Base-by-base conservation (phyloP, 2,113 vertebrate species). In the Progne subis region DNA sequence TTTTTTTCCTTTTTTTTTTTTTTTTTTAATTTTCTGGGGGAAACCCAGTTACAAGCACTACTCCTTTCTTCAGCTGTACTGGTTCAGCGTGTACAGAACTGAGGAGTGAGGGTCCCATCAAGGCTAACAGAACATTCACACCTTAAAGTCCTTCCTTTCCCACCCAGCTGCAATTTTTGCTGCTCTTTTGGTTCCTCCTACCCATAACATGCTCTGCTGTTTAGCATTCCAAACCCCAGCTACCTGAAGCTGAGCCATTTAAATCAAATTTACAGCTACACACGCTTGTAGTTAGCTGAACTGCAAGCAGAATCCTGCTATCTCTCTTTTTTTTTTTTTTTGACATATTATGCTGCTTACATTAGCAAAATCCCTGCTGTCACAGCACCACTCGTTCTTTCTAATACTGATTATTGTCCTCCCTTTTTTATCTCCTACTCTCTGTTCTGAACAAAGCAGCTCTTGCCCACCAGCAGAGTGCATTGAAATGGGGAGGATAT, bases 241-340 rank as follows among this genome's bases (percentile, higher is more conserved):
- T 32, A 71, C 37, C 75, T 84, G 60, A 81, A 59, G 83, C 69
- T 50, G 68, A 86, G 91, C 68, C 77, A 57, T 68, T 92, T 87
- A 87, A 94, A 91, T 57, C 82, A 80, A 88, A 91, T 95, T 94
- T 95, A 68, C 65, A 86, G 49, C 76, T 44, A 44, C 50, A n/a
- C 53, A 9, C 37, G 49, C 41, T 82, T 68, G 72, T 19, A 43
- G 61, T 69, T 82, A 65, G 72, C 77, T 63, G 32, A 91, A 82
- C 88, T 72, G 56, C 76, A 85, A 79, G 59, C 55, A 81, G 68
- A 85, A 82, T 82, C 70, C 52, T 81, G 49, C 64, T 86, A 3
- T 65, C 34, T 80, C 61, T 64, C 56, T 90, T 65, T 64, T 50
- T 94, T 64, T 77, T 55, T 60, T 90, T 53, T 56, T 94, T 71